Evolutionary conservation across 2,113 vertebrate genomes (phyloP).

Genomic region (Albula glossodonta): DNA sequence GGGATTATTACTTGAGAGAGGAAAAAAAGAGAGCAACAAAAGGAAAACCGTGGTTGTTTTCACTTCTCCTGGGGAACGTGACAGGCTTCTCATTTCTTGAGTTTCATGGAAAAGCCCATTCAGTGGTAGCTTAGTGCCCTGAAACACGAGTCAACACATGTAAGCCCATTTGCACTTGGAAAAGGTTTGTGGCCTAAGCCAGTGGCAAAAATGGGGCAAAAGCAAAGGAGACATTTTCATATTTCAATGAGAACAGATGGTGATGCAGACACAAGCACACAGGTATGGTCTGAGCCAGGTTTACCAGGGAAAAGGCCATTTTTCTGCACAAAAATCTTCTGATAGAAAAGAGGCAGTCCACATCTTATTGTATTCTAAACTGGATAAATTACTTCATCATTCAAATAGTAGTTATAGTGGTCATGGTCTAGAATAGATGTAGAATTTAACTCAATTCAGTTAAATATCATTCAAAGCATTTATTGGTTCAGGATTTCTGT

Average conservation of each 20-base stretch:
- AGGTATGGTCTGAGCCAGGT: neutral
- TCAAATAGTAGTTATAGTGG: too few relatives aligned
- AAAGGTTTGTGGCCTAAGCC: neutral
- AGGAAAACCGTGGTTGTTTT: conserved; percentile 66
- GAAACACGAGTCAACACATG: neutral
- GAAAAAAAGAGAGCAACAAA: conserved; percentile 22
- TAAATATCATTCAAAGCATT: neutral
- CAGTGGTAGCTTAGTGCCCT: conserved; percentile 63
- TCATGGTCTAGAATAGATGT: neutral
- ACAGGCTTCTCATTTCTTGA: conserved; percentile 48
- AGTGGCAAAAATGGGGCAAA: neutral
- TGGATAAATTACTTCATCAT: too few relatives aligned
- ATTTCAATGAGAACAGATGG: neutral
- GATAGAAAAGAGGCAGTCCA: too few relatives aligned
- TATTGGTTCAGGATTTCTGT: too few relatives aligned
- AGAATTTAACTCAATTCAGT: too few relatives aligned
- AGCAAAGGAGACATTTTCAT: neutral
- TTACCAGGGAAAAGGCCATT: too few relatives aligned
- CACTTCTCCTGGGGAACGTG: conserved; percentile 52
- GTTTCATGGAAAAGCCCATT: conserved; percentile 60
- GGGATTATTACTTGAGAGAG: conserved; percentile 58
- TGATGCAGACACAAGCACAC: neutral
- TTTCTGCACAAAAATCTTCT: too few relatives aligned
- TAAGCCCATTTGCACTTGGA: neutral
- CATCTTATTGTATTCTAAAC: too few relatives aligned